Base-by-base conservation (phyloP, 2,888 invertebrate genomes). In the Andricus curvator region DNA sequence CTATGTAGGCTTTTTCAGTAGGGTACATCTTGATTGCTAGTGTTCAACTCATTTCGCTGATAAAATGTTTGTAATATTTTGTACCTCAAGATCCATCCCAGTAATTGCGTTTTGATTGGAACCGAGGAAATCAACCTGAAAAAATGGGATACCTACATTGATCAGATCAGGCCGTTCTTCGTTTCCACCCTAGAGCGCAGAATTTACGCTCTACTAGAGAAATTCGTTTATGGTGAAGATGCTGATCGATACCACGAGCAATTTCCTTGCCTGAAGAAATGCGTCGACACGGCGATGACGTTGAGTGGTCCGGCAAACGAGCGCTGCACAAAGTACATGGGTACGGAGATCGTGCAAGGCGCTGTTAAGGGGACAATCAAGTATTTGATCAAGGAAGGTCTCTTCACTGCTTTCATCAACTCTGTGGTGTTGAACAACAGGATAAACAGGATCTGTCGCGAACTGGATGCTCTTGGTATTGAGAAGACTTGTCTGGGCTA, bases 341-440 rank as follows among this genome's bases (percentile, higher is more conserved):
- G 82, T 56, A 62, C 67, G 56, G 80, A 64, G 22, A 79, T 85
- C 44, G 44, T 85, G 25, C 84, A 86, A 66, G 86, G 84, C 33
- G 70, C 85, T 22, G 48, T 86, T 29, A 81, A 83, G 77, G 82
- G 84, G 41, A 68, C 83, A 22, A 79, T 88, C 64, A 84, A 88
- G 65, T 85, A 81, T 82, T 79, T 89, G 13, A 80, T 86, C 48
- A 86, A 86, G 68, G 85, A 89, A 64, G 87, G 88, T 33, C 78
- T 89, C 62, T 60, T 88, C 15, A 83, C 86, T 48, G 82, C 85
- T 67, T 86, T 92, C 67, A 65, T 88, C 74, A 86, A 91, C 78
- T 87, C 91, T 9, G 78, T 89, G n/a, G 81, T 87, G 44, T 70
- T 89, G 65, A 88, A 88, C 74, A 89, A 87, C 22, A 85, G 90